Percentiles rank a stretch among this genome's conserved stretches.
Conservation (phyloP, 2,113 vertebrate genomes). For the Onychostruthus taczanowskii region DNA sequence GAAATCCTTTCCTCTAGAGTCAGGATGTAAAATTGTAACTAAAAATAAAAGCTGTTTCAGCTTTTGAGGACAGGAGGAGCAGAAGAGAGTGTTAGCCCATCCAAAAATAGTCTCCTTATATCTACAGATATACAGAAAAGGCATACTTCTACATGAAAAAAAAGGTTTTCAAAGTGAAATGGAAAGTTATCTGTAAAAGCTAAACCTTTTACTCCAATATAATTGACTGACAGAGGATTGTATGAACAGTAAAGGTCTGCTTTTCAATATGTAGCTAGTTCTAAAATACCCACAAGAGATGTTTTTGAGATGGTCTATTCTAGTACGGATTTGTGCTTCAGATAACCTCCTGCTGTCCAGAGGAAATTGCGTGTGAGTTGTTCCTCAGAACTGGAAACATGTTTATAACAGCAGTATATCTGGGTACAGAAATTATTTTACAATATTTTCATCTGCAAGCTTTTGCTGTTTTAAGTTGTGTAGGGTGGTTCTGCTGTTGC, state of each 20-base stretch:
- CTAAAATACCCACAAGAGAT: neutral
- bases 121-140: neutral
- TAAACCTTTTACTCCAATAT: neutral
- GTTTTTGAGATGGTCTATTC: neutral
- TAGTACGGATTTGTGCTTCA: neutral
- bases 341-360: neutral
- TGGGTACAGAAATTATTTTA: neutral
- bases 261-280: neutral
- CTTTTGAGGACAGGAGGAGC: neutral
- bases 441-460: neutral
- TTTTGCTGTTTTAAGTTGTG: neutral
- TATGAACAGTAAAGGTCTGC: neutral
- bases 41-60: conserved; percentile 8
- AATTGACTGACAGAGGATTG: neutral
- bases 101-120: neutral
- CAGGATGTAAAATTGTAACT: neutral
- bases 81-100: neutral
- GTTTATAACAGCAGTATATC: neutral
- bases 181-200: neutral
- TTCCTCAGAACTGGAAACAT: neutral
- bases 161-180: neutral
- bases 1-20: neutral
- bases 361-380: neutral
- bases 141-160: neutral
- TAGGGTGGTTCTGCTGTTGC: neutral